phyloP scores from a whole-genome alignment of 2,113 vertebrate genomes.

The Odontophorus gujanensis region DNA sequence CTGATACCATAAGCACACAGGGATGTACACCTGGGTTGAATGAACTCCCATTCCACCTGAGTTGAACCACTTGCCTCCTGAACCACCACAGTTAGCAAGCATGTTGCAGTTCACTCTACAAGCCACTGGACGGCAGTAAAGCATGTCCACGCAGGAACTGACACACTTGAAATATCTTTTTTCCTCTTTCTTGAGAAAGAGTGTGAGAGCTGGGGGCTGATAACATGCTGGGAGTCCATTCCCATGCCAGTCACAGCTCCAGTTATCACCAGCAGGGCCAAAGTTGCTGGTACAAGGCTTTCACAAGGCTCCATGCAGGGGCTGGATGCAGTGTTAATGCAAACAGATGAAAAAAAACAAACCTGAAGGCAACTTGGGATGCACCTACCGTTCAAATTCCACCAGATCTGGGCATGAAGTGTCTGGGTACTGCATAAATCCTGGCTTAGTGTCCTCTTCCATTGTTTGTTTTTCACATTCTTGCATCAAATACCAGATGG shows the following conservation, averaged over 20 bases:
- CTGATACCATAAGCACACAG: background rate
- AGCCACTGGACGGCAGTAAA: background rate
- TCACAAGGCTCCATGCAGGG: background rate
- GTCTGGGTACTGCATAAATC: background rate
- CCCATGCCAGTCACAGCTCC: background rate
- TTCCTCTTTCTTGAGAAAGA: background rate
- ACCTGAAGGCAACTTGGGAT: fast-evolving
- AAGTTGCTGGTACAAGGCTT: background rate
- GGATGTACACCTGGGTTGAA: background rate
- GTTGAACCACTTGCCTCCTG: background rate
- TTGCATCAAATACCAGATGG: constrained; percentile 13
- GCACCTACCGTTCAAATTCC: constrained; percentile 84
- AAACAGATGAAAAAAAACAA: background rate
- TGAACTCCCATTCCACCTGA: background rate
- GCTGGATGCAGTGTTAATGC: background rate
- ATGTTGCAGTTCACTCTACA: background rate
- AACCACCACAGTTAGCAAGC: background rate
- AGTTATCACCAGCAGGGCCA: background rate
- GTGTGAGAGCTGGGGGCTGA: background rate
- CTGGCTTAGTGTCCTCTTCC: constrained; percentile 40
- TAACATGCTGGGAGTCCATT: background rate
- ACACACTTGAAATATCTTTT: background rate
- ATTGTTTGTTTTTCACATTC: constrained; percentile 41
- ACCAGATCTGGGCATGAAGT: constrained; percentile 70
- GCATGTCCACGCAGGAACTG: background rate